These are phyloP conservation scores for Seriola dumerili DNA, from an alignment of 2,113 vertebrate species.

Conservation along the genomic window DNA sequence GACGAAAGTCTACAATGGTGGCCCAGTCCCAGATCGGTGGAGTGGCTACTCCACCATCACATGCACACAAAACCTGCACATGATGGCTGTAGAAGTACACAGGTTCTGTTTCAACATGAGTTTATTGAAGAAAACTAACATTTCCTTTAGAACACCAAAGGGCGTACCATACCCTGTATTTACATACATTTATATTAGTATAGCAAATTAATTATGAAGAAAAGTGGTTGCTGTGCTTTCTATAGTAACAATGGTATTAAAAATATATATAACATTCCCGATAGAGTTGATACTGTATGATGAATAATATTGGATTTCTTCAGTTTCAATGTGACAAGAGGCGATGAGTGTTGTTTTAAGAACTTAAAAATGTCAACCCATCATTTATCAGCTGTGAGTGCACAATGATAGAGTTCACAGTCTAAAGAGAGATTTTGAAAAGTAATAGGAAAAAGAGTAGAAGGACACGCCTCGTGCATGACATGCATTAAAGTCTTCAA, in stretches of 20 bases:
- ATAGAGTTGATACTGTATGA: neutral
- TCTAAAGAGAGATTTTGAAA: neutral
- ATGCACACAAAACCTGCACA: neutral
- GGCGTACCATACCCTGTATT: neutral
- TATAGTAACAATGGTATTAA: neutral
- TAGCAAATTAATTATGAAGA: neutral
- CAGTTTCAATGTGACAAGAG: neutral
- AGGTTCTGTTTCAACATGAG: too few species aligned
- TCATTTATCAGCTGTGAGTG: neutral
- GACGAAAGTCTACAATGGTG: slow-evolving; percentile 99
- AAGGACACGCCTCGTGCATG: too few species aligned
- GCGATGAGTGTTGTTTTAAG: neutral
- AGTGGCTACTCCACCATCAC: slow-evolving; percentile 26
- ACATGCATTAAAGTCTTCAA: neutral
- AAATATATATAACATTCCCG: neutral
- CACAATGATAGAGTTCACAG: too few species aligned
- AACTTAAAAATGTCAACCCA: neutral
- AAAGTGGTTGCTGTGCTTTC: neutral
- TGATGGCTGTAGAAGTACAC: neutral
- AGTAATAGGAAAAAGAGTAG: too few species aligned
- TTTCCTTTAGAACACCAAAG: neutral
- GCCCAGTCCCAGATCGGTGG: slow-evolving; percentile 99
- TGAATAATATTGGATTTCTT: neutral
- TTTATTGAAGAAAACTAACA: neutral
- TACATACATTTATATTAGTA: neutral